A percentile compares a stretch with the other conserved stretches of the same genome.
These are phyloP conservation scores for Siniperca chuatsi DNA, from an alignment of 2,113 vertebrate species.

Conservation along the genomic window DNA sequence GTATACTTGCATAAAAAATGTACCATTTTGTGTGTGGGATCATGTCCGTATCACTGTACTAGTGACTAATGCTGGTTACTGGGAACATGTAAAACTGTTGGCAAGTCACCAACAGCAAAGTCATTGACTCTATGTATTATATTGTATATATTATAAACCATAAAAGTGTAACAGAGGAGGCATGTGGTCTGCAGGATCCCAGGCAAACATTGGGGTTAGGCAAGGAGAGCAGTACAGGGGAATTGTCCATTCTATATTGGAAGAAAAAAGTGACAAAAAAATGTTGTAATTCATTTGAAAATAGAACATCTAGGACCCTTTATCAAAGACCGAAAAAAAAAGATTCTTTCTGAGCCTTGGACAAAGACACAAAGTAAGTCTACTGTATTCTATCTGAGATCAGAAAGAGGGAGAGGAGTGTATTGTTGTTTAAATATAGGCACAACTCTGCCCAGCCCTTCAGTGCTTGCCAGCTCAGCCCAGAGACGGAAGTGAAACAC, in stretches of 20 bases:
- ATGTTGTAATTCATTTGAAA: neutral
- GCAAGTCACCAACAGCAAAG: neutral
- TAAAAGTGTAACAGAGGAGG: neutral
- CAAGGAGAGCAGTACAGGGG: neutral
- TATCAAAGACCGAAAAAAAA: neutral
- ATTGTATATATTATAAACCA: no score
- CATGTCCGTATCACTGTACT: neutral
- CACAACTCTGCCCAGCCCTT: neutral
- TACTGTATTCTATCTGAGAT: neutral
- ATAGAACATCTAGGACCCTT: neutral
- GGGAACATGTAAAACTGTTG: neutral
- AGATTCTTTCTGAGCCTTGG: neutral
- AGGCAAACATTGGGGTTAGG: neutral
- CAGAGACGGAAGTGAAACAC: slow-evolving; percentile 31
- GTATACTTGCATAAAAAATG: neutral
- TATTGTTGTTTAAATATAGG: neutral
- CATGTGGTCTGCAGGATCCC: neutral
- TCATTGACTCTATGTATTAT: neutral
- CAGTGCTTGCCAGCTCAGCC: neutral
- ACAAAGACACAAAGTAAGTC: neutral
- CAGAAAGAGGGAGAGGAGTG: neutral
- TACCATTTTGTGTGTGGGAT: neutral
- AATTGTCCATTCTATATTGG: neutral
- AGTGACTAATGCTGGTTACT: neutral
- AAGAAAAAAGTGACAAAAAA: neutral